phyloP scores from a whole-genome alignment of 2,797 vertebrate genomes.

The Pseudocheirus occidentalis region DNA sequence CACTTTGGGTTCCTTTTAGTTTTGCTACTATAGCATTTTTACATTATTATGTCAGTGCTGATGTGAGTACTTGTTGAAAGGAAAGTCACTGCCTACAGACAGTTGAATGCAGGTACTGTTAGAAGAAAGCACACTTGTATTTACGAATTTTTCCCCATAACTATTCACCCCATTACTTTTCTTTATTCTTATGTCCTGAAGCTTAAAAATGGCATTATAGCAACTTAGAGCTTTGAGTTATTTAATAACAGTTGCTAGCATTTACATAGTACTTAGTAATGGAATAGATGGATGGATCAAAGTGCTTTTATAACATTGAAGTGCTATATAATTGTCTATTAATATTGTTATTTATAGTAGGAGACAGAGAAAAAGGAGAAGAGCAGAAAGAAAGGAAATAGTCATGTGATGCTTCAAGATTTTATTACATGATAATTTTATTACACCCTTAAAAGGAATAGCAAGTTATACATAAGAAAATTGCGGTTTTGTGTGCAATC shows the following conservation, averaged over 20 bases:
- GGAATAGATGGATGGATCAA: neutral
- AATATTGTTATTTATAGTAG: neutral
- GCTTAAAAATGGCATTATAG: constrained; percentile 33
- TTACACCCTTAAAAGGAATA: neutral
- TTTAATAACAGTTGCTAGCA: neutral
- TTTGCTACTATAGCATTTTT: neutral
- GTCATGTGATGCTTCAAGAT: neutral
- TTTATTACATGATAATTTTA: neutral
- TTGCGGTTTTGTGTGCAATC: neutral
- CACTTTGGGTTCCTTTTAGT: neutral
- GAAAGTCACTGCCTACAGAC: neutral
- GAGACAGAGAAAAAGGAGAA: neutral
- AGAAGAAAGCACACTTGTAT: neutral
- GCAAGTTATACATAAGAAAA: neutral
- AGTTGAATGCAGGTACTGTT: neutral
- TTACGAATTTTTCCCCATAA: constrained; percentile 9
- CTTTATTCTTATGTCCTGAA: constrained; percentile 18
- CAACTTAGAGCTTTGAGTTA: neutral
- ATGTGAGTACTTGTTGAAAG: neutral
- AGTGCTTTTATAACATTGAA: neutral
- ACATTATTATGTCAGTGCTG: neutral
- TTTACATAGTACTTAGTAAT: neutral
- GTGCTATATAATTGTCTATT: neutral
- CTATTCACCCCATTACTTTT: neutral
- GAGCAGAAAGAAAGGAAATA: neutral